Evolutionary conservation across 2,113 vertebrate genomes (phyloP), one percentile per base, ranked within the genome.

Genomic region (Ctenodactylus gundi): DNA sequence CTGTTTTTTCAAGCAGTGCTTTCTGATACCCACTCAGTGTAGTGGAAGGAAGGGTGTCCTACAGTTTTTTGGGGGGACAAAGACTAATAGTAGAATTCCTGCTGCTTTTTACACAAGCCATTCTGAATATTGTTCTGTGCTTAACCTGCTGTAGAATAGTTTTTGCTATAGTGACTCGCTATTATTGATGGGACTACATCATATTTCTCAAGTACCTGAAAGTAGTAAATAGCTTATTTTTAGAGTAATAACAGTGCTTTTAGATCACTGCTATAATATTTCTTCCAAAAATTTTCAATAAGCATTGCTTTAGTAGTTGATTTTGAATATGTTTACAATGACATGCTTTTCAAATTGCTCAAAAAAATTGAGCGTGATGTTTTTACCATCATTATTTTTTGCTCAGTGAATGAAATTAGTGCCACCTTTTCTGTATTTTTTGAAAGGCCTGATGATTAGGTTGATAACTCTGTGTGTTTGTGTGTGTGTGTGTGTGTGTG

Each of bases 231-330:
- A 78, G 44, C 21, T 57, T 87, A 44, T 72, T 93, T 91, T 93
- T 20, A 58, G 88, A 70, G 27, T 70, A 77, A 41, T 86, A 89
- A 75, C 94, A 70, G 36, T 95, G 18, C 10, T 88, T 34, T 93
- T 85, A 85, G 89, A n/a, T 78, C 60, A 36, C 67, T 93, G 41
- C 18, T 80, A 94, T 90, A 70, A 65, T 85, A 65, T 87, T 15
- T 90, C 36, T 90, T 87, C 53, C n/a, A 92, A 81, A 75, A 94
- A 39, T 93, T 96, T 14, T 64, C 36, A 87, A 11, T 85, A 88
- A 86, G 55, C 57, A 92, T 62, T 94, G 34, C 20, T 94, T 96
- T 57, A 84, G 31, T 93, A 76, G 34, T 72, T 72, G 58, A 65
- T 83, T 93, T 55, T 88, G 44, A 92, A 88, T 84, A 67, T 76